phyloP scores from a whole-genome alignment of 2,113 vertebrate species.

The Eurypyga helias region DNA sequence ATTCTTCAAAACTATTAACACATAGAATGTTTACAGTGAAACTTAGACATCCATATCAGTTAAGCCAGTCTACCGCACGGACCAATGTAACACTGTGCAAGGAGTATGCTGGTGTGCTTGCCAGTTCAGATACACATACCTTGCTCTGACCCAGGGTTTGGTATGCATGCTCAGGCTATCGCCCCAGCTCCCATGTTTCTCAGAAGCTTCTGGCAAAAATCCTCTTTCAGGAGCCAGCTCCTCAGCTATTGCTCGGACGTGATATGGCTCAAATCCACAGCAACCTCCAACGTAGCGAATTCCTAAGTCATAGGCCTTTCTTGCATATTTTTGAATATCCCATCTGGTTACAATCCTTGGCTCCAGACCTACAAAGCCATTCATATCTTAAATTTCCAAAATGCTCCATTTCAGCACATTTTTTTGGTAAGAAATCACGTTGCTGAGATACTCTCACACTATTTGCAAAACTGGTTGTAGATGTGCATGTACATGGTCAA shows the following conservation, averaged over 20 bases:
- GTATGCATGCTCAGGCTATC: slow-evolving; percentile 91
- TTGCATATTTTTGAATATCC: slow-evolving; percentile 94
- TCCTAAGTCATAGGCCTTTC: slow-evolving; percentile 89
- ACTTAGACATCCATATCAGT: not conserved
- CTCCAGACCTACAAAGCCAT: slow-evolving; percentile 83
- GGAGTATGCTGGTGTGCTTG: not conserved
- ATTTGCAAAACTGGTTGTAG: not conserved
- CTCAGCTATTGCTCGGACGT: slow-evolving; percentile 90
- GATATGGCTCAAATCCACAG: slow-evolving; percentile 96
- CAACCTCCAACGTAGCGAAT: slow-evolving; percentile 93
- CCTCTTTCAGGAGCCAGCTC: slow-evolving; percentile 90
- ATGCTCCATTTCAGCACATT: not conserved
- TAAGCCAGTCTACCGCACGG: not conserved
- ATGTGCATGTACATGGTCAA: not conserved
- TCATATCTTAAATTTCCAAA: not conserved
- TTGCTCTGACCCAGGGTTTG: slow-evolving; percentile 96
- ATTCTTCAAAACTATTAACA: not conserved
- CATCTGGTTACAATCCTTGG: slow-evolving; percentile 91
- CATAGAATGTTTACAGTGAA: not conserved
- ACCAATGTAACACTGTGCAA: not conserved
- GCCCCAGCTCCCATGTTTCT: slow-evolving; percentile 94
- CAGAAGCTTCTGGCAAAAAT: slow-evolving; percentile 85
- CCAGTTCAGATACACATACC: slow-evolving; percentile 74
- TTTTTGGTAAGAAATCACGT: not conserved
- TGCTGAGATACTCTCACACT: not conserved